phyloP scores from a whole-genome alignment of 2,888 invertebrate species.

The Athripsodes cinereus region DNA sequence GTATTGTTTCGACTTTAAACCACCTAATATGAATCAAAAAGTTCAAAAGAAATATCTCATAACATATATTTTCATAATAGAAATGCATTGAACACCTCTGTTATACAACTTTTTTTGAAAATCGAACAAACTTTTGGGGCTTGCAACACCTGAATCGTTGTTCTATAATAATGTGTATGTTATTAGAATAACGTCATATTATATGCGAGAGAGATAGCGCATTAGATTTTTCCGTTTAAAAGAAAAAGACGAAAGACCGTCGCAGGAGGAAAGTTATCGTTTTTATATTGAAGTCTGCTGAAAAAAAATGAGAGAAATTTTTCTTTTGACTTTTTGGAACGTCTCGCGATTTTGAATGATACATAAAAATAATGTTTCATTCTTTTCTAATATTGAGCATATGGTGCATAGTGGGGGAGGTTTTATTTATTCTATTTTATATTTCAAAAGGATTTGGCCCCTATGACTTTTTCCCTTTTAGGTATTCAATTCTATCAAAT shows the following conservation, averaged over 20 bases:
- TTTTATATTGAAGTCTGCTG: not conserved
- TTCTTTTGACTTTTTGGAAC: not conserved
- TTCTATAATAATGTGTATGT: too few relatives aligned
- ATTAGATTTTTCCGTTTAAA: not conserved
- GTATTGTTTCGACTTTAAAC: too few relatives aligned
- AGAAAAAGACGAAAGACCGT: not conserved
- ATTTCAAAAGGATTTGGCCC: too few relatives aligned
- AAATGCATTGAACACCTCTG: not conserved
- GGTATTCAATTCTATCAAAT: too few relatives aligned
- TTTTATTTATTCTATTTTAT: not conserved
- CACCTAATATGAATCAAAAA: too few relatives aligned
- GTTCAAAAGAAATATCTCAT: too few relatives aligned
- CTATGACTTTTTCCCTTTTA: too few relatives aligned
- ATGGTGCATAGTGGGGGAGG: not conserved
- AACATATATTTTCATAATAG: too few relatives aligned
- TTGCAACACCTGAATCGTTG: not conserved
- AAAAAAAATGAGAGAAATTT: not conserved
- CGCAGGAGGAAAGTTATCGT: not conserved
- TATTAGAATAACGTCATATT: not conserved
- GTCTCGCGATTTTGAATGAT: not conserved
- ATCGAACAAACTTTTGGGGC: not conserved
- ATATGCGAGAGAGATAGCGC: not conserved
- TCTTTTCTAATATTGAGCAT: conserved; percentile 1
- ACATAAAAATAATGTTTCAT: not conserved
- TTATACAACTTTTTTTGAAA: not conserved